Evolutionary conservation across 2,888 invertebrate species (phyloP).

Genomic region (Lissocephala sabroskyi): DNA sequence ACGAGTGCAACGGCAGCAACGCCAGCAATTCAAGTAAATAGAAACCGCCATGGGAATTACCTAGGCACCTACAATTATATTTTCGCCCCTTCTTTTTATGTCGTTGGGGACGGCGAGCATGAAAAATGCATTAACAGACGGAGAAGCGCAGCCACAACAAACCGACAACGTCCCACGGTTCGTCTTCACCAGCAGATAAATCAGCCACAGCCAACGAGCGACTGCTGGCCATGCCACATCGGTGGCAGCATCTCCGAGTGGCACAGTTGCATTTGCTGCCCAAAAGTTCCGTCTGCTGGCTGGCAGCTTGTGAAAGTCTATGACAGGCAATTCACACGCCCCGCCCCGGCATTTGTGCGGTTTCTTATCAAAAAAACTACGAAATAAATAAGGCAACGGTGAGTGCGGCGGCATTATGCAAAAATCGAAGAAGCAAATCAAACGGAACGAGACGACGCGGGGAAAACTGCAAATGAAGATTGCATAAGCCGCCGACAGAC

Average conservation of each 20-base stretch:
- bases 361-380: background rate
- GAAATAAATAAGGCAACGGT: background rate
- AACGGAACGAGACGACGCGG: no score
- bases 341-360: background rate
- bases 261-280: background rate
- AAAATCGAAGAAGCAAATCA: background rate
- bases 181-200: background rate
- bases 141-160: background rate
- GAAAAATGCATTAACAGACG: background rate
- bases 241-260: background rate
- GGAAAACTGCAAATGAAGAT: background rate
- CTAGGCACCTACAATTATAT: no score
- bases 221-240: no score
- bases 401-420: no score
- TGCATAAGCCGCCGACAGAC: background rate
- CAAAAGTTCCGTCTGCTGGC: background rate
- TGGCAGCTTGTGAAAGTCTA: slow-evolving; percentile 3
- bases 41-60: no score
- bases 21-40: no score
- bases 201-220: background rate
- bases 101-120: background rate
- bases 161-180: background rate
- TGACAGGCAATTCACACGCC: slow-evolving; percentile 6
- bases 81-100: no score
- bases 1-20: no score